A percentile compares a stretch with the other conserved stretches of the same genome.
Evolutionary conservation across 2,113 vertebrate genomes (phyloP).

Genomic region (Dromiciops gliroides): DNA sequence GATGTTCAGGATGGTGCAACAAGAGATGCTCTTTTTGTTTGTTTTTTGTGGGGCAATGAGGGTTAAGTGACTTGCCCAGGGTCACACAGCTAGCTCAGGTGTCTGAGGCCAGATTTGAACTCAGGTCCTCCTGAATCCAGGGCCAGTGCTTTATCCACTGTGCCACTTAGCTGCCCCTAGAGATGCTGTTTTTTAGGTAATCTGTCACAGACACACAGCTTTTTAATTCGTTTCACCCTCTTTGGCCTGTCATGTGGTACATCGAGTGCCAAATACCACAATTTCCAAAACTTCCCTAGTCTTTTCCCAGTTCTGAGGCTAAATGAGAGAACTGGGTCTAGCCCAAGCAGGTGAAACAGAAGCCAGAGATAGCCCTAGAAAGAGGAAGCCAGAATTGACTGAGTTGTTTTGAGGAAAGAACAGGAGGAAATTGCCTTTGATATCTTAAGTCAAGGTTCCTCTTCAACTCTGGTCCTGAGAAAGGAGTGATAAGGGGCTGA

Average conservation of each 20-base stretch:
- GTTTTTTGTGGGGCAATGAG: too few relatives aligned
- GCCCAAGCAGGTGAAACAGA: background rate
- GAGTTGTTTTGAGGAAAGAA: background rate
- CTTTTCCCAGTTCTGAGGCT: background rate
- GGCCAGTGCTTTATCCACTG: too few relatives aligned
- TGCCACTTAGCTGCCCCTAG: too few relatives aligned
- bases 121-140: too few relatives aligned
- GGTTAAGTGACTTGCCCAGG: too few relatives aligned
- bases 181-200: background rate
- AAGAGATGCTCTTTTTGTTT: background rate
- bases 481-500: background rate
- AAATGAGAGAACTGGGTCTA: background rate
- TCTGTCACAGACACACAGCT: background rate
- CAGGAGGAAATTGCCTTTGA: background rate
- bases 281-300: background rate
- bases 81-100: too few relatives aligned
- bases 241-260: background rate
- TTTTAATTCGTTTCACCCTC: background rate
- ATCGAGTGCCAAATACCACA: background rate
- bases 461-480: background rate
- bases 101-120: too few relatives aligned
- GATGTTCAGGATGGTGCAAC: background rate
- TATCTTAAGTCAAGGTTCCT: background rate
- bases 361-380: background rate
- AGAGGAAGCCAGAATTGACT: background rate